Base-by-base conservation (phyloP, 2,888 invertebrate genomes). In the Itoplectis maculator region DNA sequence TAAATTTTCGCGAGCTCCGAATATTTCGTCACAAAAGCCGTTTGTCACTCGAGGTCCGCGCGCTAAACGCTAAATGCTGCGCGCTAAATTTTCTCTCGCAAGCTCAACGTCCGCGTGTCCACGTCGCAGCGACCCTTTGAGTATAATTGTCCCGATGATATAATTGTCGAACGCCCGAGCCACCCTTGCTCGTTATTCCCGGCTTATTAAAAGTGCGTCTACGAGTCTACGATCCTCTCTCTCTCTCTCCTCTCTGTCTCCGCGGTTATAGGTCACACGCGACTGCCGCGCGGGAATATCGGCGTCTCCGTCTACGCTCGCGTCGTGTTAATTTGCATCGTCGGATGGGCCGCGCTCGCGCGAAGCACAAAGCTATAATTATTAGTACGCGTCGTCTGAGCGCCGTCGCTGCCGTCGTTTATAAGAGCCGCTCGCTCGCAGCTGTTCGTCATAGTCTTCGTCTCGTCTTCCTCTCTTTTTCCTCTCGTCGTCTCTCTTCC, bases 331-430 rank as follows among this genome's bases (percentile, higher is more conserved):
- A 90, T 89, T 89, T 87, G 88, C 89, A 89, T 87, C 85, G 86
- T 83, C 84, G 89, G 86, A 86, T 88, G 84, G 84, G 84, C 82
- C 81, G 82, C 70, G 84, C 83, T 81, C 86, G 85, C 75, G 70
- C 86, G 86, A 80, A 85, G 87, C 86, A 90, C 90, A 92, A 91
- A 91, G 91, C 91, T 90, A 90, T 91, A 92, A 92, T 92, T 92
- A 92, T 92, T 92, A 92, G 91, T 89, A 90, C 90, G 88, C 89
- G 92, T 90, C 91, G 91, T 92, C 92, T 91, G 90, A 85, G 88
- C 86, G 79, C 84, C 79, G 87, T 85, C 70, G 78, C 83, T 77
- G 88, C 81, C 87, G 89, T 90, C 91, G 88, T 91, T 91, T 91
- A 91, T 90, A 90, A 90, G 88, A 87, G 88, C 65, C 37, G 49